Conservation (phyloP, 2,888 invertebrate species). For the Cheilosia impressa region DNA sequence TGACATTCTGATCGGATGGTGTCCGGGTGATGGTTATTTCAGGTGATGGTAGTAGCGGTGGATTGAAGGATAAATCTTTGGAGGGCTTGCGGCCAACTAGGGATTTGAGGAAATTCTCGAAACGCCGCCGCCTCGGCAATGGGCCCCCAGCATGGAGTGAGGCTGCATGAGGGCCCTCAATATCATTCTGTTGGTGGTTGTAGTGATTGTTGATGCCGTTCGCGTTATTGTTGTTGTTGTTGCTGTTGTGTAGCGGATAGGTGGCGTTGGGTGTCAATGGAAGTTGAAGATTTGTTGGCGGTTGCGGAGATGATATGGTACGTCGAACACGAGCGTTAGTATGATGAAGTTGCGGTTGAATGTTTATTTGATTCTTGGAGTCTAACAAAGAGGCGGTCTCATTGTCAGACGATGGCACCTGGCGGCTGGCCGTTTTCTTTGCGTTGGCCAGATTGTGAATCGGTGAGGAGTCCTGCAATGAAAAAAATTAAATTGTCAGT, state of each 20-base stretch:
- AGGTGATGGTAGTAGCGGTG: constrained; percentile 80
- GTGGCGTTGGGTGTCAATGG: constrained; percentile 52
- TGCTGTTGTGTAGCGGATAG: constrained; percentile 57
- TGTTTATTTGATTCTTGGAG: constrained; percentile 81
- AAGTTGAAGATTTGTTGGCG: constrained; percentile 57
- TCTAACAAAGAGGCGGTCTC: constrained; percentile 82
- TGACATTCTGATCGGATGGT: constrained; percentile 82
- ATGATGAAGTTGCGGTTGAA: constrained; percentile 79
- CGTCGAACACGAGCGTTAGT: constrained; percentile 64
- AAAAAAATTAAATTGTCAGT: constrained; percentile 3
- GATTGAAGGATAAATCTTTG: constrained; percentile 69
- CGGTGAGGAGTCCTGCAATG: constrained; percentile 83
- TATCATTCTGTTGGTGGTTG: constrained; percentile 75
- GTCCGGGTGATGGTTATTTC: constrained; percentile 82
- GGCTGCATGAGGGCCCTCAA: constrained; percentile 79
- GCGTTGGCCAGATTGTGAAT: constrained; percentile 83
- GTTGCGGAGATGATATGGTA: constrained; percentile 57
- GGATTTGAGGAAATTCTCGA: constrained; percentile 83
- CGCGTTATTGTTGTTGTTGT: constrained; percentile 52
- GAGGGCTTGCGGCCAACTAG: constrained; percentile 82
- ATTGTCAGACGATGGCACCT: constrained; percentile 78
- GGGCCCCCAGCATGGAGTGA: constrained; percentile 81
- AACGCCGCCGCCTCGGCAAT: constrained; percentile 81
- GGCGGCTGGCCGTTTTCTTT: constrained; percentile 81
- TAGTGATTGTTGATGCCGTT: constrained; percentile 59